These are phyloP conservation scores for Burhinus oedicnemus DNA, from an alignment of 2,113 vertebrate species.

Conservation along the genomic window DNA sequence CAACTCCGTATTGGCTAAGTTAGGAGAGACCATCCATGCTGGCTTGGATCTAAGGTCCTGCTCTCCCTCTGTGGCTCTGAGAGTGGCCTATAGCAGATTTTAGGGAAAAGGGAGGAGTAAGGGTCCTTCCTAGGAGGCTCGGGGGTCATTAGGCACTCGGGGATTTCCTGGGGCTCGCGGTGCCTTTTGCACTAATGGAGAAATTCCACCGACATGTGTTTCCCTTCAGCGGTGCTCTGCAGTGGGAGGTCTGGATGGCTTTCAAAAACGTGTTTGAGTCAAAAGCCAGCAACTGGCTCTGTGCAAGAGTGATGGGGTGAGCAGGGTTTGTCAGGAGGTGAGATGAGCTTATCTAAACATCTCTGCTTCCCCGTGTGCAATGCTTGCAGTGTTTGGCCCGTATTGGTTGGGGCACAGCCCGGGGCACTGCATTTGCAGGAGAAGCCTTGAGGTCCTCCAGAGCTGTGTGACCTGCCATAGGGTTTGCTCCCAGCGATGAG, in stretches of 20 bases:
- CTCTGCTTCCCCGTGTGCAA: background rate
- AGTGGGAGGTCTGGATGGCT: background rate
- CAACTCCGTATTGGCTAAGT: background rate
- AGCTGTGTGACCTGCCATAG: background rate
- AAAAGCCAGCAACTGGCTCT: background rate
- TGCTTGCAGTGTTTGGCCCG: background rate
- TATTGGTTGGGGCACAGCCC: background rate
- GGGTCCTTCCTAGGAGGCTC: background rate
- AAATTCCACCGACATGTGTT: slow-evolving; percentile 29
- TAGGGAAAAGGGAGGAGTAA: background rate
- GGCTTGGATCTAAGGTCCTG: background rate
- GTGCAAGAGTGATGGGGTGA: background rate
- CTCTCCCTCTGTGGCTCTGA: background rate
- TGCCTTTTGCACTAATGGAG: background rate
- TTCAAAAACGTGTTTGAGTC: background rate
- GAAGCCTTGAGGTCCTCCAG: background rate
- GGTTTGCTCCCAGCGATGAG: background rate
- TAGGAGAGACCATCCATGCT: accelerated
- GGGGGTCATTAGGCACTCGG: background rate
- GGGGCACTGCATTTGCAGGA: background rate
- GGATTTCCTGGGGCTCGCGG: background rate
- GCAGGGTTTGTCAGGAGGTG: background rate
- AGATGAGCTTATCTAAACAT: background rate
- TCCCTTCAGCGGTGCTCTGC: background rate
- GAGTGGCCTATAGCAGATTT: background rate